Evolutionary conservation across 2,797 vertebrate genomes (phyloP).

Genomic region (Perodicticus potto): DNA sequence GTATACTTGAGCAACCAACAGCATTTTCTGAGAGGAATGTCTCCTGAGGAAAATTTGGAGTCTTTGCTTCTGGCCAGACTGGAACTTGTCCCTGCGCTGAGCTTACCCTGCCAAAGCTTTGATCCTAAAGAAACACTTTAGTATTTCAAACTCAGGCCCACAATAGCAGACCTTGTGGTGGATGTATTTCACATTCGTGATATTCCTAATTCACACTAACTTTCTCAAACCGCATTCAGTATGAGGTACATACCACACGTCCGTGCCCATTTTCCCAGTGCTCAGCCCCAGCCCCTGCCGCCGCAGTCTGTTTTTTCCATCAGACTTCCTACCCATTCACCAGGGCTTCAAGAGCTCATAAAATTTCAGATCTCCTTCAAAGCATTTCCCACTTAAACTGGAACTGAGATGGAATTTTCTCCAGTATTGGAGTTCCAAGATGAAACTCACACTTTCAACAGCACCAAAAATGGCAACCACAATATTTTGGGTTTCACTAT

Average conservation of each 20-base stretch:
- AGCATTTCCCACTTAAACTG: conserved; percentile 4
- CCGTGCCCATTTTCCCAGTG: neutral
- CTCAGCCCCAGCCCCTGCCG: neutral
- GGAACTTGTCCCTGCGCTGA: conserved; percentile 37
- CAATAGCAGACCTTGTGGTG: conserved; percentile 57
- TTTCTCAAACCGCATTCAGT: conserved; percentile 52
- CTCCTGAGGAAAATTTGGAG: conserved; percentile 66
- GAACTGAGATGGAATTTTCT: conserved; percentile 12
- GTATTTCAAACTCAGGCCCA: conserved; percentile 60
- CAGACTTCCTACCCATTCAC: neutral
- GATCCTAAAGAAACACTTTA: conserved; percentile 74
- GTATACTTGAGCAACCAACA: neutral
- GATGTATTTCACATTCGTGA: conserved; percentile 53
- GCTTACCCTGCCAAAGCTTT: conserved; percentile 72
- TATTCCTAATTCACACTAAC: conserved; percentile 62
- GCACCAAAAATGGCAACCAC: neutral
- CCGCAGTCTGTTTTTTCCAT: neutral
- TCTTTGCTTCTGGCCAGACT: conserved; percentile 57
- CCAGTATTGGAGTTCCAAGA: neutral
- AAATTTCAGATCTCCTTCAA: conserved; percentile 18
- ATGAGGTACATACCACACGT: neutral
- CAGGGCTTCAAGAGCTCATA: neutral
- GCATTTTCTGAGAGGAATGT: conserved; percentile 73
- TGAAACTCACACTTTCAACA: neutral
- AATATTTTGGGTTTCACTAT: neutral